A percentile compares a stretch with the other conserved stretches of the same genome.
These are phyloP conservation scores for Hemicrepidius hirtus DNA, from an alignment of 2,888 invertebrate genomes.

Conservation along the genomic window DNA sequence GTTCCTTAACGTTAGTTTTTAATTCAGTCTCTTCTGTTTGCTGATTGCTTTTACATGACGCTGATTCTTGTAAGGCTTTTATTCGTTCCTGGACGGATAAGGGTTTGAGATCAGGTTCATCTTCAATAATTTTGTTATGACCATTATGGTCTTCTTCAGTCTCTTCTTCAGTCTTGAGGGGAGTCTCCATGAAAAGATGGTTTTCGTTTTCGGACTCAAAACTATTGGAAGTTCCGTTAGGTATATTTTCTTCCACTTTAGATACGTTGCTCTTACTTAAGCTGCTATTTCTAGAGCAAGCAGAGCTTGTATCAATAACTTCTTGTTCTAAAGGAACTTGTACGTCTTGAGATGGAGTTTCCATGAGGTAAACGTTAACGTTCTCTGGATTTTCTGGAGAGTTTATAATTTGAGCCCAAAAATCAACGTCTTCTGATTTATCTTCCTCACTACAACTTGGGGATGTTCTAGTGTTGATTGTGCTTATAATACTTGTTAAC, in stretches of 20 bases:
- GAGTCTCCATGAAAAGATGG: conserved; percentile 47
- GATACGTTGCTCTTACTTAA: conserved; percentile 60
- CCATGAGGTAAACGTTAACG: conserved; percentile 22
- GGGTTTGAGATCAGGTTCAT: conserved; percentile 53
- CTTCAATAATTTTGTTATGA: neutral
- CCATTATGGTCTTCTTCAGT: conserved; percentile 12
- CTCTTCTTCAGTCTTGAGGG: conserved; percentile 37
- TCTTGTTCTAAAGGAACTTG: conserved; percentile 11
- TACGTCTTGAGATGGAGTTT: conserved; percentile 29
- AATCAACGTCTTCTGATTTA: conserved; percentile 54
- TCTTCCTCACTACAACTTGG: conserved; percentile 17
- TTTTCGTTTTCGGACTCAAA: conserved; percentile 4
- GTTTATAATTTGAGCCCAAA: conserved; percentile 55
- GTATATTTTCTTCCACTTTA: conserved; percentile 23
- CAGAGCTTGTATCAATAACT: conserved; percentile 58
- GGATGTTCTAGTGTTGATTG: neutral
- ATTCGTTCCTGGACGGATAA: conserved; percentile 69
- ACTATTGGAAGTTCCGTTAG: conserved; percentile 6
- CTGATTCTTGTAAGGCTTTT: conserved; percentile 64
- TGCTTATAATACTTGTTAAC: conserved; percentile 9
- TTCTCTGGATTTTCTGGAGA: conserved; percentile 13
- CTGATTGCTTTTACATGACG: conserved; percentile 59
- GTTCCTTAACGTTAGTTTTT: conserved; percentile 60
- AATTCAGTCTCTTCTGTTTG: conserved; percentile 58
- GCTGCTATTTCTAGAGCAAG: conserved; percentile 68